Evolutionary conservation across 2,797 vertebrate species (phyloP), one percentile per base, ranked within the genome.

Genomic region (Takifugu rubripes): DNA sequence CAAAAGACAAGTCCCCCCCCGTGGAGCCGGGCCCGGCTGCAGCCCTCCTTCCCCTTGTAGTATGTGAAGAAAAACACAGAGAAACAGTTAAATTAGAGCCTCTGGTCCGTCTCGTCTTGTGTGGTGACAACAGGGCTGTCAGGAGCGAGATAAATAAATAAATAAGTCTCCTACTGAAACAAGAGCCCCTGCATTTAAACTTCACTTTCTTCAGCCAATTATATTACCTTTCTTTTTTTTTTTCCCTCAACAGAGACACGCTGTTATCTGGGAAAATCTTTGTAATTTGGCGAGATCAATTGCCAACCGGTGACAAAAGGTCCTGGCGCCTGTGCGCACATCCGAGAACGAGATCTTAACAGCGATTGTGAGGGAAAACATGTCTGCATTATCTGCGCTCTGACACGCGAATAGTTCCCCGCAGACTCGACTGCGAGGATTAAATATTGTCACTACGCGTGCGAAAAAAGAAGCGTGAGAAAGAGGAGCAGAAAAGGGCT

Each of bases 11-110:
- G 80, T 68, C 74, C 77, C 72, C 81, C 31, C 77, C 78, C 58
- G 70, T 67, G 71, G 84, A 78, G 78, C 66, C 44, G 52, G 60
- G 70, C 66, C 72, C 75, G 79, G 83, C 85, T 84, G 80, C 64
- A 79, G 73, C 66, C 71, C 17, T 78, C 64, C 65, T 83, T 74
- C 68, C 63, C 67, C 64, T 78, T 84, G 75, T 46, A 54, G 52
- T 54, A 43, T 56, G 62, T 59, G 64, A 66, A 80, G 67, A 83
- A 85, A 89, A 89, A 90, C 81, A 87, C 61, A 72, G 76, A 81
- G 79, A 87, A 90, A 90, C 79, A 85, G 84, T 87, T 90, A 89
- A 87, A 91, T 89, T 87, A 87, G 72, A 75, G 68, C 53, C 66
- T 76, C 46, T 55, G 82, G 61, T 65, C 72, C 54, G 69, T 66